A percentile compares a stretch with the other conserved stretches of the same genome.
These are phyloP conservation scores for Passerina amoena DNA, from an alignment of 2,113 vertebrate species.

Conservation along the genomic window DNA sequence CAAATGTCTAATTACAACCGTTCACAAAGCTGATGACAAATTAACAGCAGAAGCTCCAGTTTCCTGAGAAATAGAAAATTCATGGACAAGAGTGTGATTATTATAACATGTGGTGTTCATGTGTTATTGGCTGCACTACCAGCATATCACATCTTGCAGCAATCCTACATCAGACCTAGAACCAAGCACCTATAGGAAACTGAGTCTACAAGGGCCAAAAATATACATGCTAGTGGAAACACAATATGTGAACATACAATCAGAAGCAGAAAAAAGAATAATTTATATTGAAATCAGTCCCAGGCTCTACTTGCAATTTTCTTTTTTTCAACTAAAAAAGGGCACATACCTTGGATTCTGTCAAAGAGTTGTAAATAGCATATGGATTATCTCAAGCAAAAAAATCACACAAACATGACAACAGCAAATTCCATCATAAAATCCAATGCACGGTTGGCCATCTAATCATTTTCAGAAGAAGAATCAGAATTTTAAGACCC, in stretches of 20 bases:
- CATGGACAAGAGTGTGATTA: neutral
- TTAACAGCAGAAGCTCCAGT: neutral
- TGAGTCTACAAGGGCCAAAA: neutral
- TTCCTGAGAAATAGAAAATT: neutral
- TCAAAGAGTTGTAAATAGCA: neutral
- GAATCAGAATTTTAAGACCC: neutral
- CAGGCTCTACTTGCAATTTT: neutral
- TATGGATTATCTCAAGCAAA: neutral
- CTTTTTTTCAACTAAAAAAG: neutral
- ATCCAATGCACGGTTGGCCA: neutral
- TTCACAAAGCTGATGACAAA: neutral
- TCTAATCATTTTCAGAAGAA: neutral
- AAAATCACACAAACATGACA: neutral
- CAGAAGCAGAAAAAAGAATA: neutral
- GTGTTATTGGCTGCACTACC: accelerated
- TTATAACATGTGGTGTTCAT: neutral
- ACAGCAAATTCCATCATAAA: neutral
- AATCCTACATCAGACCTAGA: neutral
- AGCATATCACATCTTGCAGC: accelerated
- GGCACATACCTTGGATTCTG: neutral
- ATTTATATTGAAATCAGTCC: neutral
- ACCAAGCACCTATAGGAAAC: neutral
- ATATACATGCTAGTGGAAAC: neutral
- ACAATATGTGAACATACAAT: neutral
- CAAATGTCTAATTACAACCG: neutral